Evolutionary conservation across 2,797 vertebrate species (phyloP).

Genomic region (Sylvia borin): DNA sequence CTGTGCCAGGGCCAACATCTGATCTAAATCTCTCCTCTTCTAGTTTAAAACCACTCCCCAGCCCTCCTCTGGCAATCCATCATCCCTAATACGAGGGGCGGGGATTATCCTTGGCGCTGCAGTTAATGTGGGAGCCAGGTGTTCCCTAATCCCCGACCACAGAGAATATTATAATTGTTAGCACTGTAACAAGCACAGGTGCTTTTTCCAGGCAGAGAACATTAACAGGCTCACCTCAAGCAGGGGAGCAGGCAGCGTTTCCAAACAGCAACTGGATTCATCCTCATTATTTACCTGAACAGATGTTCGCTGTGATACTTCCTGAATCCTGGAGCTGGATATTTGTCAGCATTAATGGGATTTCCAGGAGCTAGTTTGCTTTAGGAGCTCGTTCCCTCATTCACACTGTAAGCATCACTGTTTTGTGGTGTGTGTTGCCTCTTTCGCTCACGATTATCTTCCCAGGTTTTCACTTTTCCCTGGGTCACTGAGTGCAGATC

Average conservation of each 20-base stretch:
- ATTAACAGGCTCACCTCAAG: not conserved
- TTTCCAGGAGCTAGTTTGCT: constrained; percentile 46
- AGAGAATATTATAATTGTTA: not conserved
- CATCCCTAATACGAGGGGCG: not conserved
- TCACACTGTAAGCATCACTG: not conserved
- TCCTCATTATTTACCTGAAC: constrained; percentile 16
- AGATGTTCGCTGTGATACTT: constrained; percentile 7
- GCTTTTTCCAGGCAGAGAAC: not conserved
- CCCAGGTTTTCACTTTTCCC: constrained; percentile 21
- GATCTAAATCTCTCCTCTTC: not conserved
- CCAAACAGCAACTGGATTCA: not conserved
- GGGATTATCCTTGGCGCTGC: not conserved
- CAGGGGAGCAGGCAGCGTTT: not conserved
- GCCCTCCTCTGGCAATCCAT: not conserved
- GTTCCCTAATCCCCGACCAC: not conserved
- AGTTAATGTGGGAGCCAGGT: not conserved
- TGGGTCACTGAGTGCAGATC: constrained; percentile 31
- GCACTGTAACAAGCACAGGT: not conserved
- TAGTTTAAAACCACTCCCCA: not conserved
- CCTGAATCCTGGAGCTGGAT: not conserved
- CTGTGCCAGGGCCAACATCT: not conserved
- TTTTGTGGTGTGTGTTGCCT: not conserved
- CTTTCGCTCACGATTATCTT: not conserved
- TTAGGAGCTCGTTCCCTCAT: constrained; percentile 14
- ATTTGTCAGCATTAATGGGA: constrained; percentile 38